phyloP scores from a whole-genome alignment of 2,888 invertebrate species.

The Conchocele bisecta region DNA sequence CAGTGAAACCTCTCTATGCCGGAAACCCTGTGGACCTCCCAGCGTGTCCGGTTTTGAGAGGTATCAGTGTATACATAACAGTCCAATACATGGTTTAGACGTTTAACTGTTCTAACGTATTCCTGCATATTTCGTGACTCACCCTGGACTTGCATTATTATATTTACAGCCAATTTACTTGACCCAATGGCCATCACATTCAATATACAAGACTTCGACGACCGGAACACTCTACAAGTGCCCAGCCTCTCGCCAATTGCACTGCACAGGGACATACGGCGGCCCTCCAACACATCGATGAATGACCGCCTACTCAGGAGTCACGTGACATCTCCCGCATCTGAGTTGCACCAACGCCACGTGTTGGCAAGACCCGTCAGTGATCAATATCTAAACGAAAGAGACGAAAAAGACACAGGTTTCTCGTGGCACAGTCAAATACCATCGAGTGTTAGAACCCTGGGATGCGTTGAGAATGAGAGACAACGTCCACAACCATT shows the following conservation, averaged over 20 bases:
- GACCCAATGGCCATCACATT: slow-evolving; percentile 48
- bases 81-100: too few relatives aligned
- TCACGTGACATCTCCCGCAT: neutral
- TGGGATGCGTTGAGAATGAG: slow-evolving; percentile 50
- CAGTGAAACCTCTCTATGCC: too few relatives aligned
- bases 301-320: neutral
- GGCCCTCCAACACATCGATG: neutral
- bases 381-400: slow-evolving; percentile 48
- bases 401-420: slow-evolving; percentile 44
- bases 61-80: too few relatives aligned
- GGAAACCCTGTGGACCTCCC: too few relatives aligned
- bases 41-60: too few relatives aligned
- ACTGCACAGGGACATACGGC: slow-evolving; percentile 3
- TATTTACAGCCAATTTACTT: slow-evolving; percentile 42
- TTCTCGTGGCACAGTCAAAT: slow-evolving; percentile 58
- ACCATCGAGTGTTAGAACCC: slow-evolving; percentile 48
- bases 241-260: slow-evolving; percentile 47
- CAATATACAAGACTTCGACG: slow-evolving; percentile 31
- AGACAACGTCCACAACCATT: slow-evolving; percentile 1
- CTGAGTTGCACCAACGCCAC: neutral
- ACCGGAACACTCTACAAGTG: slow-evolving; percentile 45
- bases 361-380: slow-evolving; percentile 47
- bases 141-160: neutral
- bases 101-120: too few relatives aligned
- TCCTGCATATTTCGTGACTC: too few relatives aligned